A percentile compares a stretch with the other conserved stretches of the same genome.
Conservation (phyloP, 2,888 invertebrate genomes). For the Hydropsyche betteni region DNA sequence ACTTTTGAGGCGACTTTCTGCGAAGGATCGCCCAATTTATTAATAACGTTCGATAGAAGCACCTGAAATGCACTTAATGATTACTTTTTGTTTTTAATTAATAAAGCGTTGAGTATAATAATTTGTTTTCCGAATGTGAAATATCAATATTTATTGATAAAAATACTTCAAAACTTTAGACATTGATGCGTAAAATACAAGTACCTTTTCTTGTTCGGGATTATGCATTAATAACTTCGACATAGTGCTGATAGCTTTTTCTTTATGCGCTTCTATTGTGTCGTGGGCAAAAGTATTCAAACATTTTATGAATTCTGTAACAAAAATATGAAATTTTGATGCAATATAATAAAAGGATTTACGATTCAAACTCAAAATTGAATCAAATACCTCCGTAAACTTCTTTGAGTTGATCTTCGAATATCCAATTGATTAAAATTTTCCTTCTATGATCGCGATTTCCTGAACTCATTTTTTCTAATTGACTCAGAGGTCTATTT, state of each 20-base stretch:
- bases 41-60: slow-evolving; percentile 83
- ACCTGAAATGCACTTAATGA: slow-evolving; percentile 61
- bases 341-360: too few relatives aligned
- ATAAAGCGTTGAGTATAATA: neutral
- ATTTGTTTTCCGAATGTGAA: neutral
- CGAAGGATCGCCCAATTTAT: slow-evolving; percentile 95
- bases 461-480: slow-evolving; percentile 69
- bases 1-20: slow-evolving; percentile 89
- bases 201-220: slow-evolving; percentile 81
- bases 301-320: slow-evolving; percentile 72
- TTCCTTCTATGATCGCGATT: slow-evolving; percentile 73
- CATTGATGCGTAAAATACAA: too few relatives aligned
- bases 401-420: slow-evolving; percentile 87
- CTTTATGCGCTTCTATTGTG: slow-evolving; percentile 80
- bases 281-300: slow-evolving; percentile 80
- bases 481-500: slow-evolving; percentile 68
- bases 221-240: slow-evolving; percentile 79
- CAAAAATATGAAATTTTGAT: slow-evolving; percentile 52
- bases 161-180: too few relatives aligned
- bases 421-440: slow-evolving; percentile 83
- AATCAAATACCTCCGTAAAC: slow-evolving; percentile 68
- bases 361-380: neutral
- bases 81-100: neutral
- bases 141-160: too few relatives aligned
- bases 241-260: slow-evolving; percentile 80